Evolutionary conservation across 92 coral and sea anemone genomes (phyloP).

Genomic region (Zoanthus gigantus): DNA sequence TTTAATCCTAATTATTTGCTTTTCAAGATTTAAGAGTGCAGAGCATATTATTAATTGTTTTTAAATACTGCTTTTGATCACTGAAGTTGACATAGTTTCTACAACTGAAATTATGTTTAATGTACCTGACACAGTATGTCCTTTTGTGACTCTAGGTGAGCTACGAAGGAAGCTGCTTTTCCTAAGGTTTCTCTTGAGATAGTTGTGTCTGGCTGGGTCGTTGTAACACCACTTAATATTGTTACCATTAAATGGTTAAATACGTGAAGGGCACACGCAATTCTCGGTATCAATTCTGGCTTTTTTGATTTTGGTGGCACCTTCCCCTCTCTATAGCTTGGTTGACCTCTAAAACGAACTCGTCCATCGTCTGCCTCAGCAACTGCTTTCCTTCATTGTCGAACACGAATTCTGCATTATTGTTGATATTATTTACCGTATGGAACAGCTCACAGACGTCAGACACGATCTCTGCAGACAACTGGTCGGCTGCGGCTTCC

Average conservation of each 20-base stretch:
- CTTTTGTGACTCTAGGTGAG: conserved; percentile 65
- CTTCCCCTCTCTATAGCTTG: conserved; percentile 58
- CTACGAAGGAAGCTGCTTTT: conserved; percentile 47
- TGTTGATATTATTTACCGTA: neutral
- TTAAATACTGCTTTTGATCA: too few species aligned
- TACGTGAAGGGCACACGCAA: conserved; percentile 58
- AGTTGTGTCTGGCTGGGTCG: conserved; percentile 37
- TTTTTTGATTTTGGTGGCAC: conserved; percentile 69
- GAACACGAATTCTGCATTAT: conserved; percentile 18
- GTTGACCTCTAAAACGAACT: conserved; percentile 49
- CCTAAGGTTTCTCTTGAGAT: conserved; percentile 57
- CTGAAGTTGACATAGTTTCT: too few species aligned
- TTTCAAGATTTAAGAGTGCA: too few species aligned
- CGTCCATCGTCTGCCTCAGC: conserved; percentile 29
- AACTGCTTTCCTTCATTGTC: conserved; percentile 34
- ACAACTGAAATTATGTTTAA: too few species aligned
- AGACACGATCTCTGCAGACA: conserved; percentile 29
- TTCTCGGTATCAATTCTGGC: conserved; percentile 57
- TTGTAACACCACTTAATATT: conserved; percentile 55
- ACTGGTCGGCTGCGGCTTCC: too few species aligned
- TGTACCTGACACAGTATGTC: conserved; percentile 62
- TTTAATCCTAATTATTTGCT: too few species aligned
- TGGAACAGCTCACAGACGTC: conserved; percentile 33
- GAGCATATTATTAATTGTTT: too few species aligned
- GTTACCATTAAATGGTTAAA: conserved; percentile 61